A percentile compares a stretch with the other conserved stretches of the same genome.
Conservation (phyloP, 30 jellyfish, hydroid and myxozoan species). For the Pelagia noctiluca region DNA sequence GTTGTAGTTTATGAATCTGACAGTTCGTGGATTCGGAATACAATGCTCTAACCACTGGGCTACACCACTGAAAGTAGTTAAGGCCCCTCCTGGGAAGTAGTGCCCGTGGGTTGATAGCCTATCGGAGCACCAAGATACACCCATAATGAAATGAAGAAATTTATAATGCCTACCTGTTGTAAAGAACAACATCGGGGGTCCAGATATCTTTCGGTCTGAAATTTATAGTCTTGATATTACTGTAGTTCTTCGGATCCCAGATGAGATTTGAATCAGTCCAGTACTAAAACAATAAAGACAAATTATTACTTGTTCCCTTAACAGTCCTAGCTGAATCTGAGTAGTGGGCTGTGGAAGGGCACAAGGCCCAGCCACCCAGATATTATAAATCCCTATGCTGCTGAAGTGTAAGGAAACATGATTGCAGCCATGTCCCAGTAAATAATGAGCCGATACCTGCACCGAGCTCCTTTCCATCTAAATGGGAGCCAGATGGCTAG, state of each 20-base stretch:
- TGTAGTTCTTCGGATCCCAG: slow-evolving; percentile 72
- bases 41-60: no score
- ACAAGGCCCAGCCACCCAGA: background rate
- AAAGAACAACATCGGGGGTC: slow-evolving; percentile 78
- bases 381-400: background rate
- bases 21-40: no score
- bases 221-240: slow-evolving; percentile 54
- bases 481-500: no score
- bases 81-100: no score
- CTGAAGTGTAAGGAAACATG: background rate
- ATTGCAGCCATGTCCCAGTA: background rate
- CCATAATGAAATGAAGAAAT: background rate
- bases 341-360: no score
- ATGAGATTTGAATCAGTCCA: slow-evolving; percentile 67
- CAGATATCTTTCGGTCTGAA: slow-evolving; percentile 64
- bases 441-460: background rate
- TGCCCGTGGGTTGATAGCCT: no score
- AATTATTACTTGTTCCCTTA: background rate
- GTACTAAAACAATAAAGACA: slow-evolving; percentile 12
- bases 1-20: no score
- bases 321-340: no score
- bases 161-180: slow-evolving; percentile 56
- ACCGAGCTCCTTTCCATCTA: background rate
- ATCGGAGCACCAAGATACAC: background rate
- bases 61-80: no score